Evolutionary conservation across 2,113 vertebrate genomes (phyloP).

Genomic region (Leptobrachium leishanense): DNA sequence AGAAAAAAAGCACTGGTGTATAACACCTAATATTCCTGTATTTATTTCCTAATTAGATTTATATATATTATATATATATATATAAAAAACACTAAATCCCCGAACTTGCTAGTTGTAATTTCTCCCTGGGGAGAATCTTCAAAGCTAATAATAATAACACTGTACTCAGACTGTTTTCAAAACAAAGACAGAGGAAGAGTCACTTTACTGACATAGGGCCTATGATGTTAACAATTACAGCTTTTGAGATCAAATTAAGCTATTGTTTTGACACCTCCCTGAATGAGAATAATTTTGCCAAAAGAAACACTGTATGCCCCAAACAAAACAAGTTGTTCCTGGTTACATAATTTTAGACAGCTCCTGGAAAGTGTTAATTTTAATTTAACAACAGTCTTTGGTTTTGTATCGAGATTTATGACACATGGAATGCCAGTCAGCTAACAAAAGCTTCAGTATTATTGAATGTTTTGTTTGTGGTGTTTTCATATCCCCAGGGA

Average conservation of each 20-base stretch:
- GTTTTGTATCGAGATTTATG: background rate
- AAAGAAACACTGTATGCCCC: slow-evolving; percentile 5
- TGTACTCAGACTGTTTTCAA: background rate
- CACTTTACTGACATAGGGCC: too few relatives aligned
- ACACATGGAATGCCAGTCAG: background rate
- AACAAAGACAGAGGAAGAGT: background rate
- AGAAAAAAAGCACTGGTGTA: too few relatives aligned
- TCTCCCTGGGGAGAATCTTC: too few relatives aligned
- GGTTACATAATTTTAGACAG: slow-evolving; percentile 5
- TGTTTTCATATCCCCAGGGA: too few relatives aligned
- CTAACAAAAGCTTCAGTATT: background rate
- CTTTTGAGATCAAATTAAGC: background rate
- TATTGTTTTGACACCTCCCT: slow-evolving; percentile 3
- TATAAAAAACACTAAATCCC: too few relatives aligned
- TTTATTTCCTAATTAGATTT: too few relatives aligned
- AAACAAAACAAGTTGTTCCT: background rate
- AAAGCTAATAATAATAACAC: background rate
- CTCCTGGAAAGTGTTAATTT: slow-evolving; percentile 2
- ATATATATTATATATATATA: too few relatives aligned
- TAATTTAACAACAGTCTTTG: slow-evolving; percentile 26
- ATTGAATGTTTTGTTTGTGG: background rate
- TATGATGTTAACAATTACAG: background rate
- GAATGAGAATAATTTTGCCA: slow-evolving; percentile 9
- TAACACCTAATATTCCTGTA: too few relatives aligned
- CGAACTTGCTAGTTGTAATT: too few relatives aligned